Evolutionary conservation across 2,888 invertebrate genomes (phyloP), one percentile per base, ranked within the genome.

Genomic region (Odontocerum albicorne): DNA sequence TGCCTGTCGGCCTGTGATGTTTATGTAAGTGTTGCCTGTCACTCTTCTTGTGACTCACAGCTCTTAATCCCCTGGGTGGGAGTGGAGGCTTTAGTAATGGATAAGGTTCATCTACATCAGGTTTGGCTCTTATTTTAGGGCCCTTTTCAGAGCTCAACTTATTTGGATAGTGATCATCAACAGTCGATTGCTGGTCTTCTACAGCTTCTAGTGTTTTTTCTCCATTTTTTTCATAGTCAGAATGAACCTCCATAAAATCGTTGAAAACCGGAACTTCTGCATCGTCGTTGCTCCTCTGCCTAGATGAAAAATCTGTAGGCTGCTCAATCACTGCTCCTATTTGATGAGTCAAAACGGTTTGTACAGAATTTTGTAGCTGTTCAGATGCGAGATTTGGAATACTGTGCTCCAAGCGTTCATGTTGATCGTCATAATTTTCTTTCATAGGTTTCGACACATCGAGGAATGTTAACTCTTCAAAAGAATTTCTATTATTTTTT

Each of bases 281-380:
- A 12, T 49, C 55, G 10, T 39, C 49, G 3, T 43, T 50, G 27
- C 35, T 56, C 46, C 60, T 49, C 2, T 20, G 13, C 22, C 43
- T 58, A 2, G 49, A 17, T 13, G 49, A 44, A 13, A 57, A 47
- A 2, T 40, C 51, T 1, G 47, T 32, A 16, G 54, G 49, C 19
- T 74, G 72, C 62, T 78, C 78, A 46, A 76, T 69, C 1, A 78
- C 77, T 20, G 78, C 75, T 17, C 78, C 78, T 52, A 78, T 77
- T 1, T 75, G 75, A 62, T 77, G 75, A 39, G 65, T 31, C 17
- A 59, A 38, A 13, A 55, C 36, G 32, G 45, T 50, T 21, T 55
- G 56, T 2, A 54, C 38, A 2, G 59, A 50, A 32, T 43, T 56
- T 21, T 53, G 54, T 2, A 57, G 31, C 32, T 61, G 59, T 27